These are phyloP conservation scores for Thereva nobilitata DNA, from an alignment of 2,888 invertebrate species.

Conservation along the genomic window DNA sequence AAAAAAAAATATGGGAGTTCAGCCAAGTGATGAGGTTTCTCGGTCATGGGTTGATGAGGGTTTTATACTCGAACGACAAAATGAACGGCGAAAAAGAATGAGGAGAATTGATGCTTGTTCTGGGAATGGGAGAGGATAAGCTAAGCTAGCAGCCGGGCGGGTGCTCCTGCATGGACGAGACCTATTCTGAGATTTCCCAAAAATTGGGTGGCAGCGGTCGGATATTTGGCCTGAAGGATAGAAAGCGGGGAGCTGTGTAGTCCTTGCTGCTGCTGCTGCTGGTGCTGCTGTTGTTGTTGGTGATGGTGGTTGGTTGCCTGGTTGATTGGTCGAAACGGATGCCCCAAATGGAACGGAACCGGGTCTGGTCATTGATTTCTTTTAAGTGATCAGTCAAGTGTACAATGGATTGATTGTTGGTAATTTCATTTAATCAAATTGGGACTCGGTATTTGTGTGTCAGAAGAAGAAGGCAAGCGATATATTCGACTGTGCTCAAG, in stretches of 20 bases:
- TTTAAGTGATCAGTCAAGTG: slow-evolving; percentile 46
- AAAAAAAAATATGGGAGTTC: slow-evolving; percentile 29
- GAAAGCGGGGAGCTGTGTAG: not conserved
- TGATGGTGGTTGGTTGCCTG: slow-evolving; percentile 22
- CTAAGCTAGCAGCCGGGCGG: not conserved
- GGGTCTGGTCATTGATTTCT: slow-evolving; percentile 46
- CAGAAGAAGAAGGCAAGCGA: not conserved
- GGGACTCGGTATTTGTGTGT: slow-evolving; percentile 5
- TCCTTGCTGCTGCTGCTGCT: not conserved
- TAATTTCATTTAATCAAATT: slow-evolving; percentile 47
- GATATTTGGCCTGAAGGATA: not conserved
- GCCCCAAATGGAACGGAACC: slow-evolving; percentile 33
- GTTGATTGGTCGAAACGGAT: slow-evolving; percentile 35
- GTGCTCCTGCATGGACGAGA: too few species aligned
- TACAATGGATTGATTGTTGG: slow-evolving; percentile 48
- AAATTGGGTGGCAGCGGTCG: not conserved
- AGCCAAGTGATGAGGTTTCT: slow-evolving; percentile 32
- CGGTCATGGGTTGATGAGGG: slow-evolving; percentile 35
- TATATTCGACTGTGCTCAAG: too few species aligned
- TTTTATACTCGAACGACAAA: slow-evolving; percentile 34
- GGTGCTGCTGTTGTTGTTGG: slow-evolving; percentile 7
- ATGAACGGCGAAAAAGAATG: slow-evolving; percentile 24
- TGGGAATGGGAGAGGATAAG: not conserved
- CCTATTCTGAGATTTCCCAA: not conserved
- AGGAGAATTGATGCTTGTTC: slow-evolving; percentile 23